Evolutionary conservation across 2,888 invertebrate species (phyloP).

Genomic region (Perdita meconis): DNA sequence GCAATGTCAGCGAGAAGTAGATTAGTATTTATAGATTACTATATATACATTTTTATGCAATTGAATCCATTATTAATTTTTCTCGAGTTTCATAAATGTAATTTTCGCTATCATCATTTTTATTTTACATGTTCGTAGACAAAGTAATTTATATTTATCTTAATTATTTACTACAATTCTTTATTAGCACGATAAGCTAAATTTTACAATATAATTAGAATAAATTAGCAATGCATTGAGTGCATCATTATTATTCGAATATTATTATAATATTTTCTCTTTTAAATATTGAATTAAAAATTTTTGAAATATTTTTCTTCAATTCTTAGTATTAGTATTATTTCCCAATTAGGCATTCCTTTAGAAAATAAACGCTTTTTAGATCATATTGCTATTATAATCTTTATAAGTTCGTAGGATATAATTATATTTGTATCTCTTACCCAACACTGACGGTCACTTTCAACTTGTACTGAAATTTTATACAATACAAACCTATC

Average conservation of each 20-base stretch:
- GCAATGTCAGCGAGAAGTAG: background rate
- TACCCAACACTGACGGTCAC: constrained; percentile 52
- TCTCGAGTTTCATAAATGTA: no score
- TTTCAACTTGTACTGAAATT: constrained; percentile 21
- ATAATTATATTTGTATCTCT: background rate
- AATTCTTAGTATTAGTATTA: background rate
- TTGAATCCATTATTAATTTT: constrained; percentile 18
- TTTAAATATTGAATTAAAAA: background rate
- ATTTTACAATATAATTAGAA: constrained; percentile 9
- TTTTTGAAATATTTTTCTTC: background rate
- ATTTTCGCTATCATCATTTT: background rate
- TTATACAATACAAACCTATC: constrained; percentile 10
- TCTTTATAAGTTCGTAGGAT: background rate
- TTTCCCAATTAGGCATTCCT: background rate
- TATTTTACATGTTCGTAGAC: background rate
- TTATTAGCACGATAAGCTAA: constrained; percentile 27
- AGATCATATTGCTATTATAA: background rate
- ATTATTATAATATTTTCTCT: background rate
- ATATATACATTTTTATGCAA: background rate
- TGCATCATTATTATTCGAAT: background rate
- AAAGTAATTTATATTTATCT: constrained; percentile 4
- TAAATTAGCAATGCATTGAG: constrained; percentile 8
- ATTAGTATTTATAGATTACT: background rate
- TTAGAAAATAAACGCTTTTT: background rate
- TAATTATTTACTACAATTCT: background rate